phyloP scores from a whole-genome alignment of 64 coral and sea anemone genomes.

The Actinia equina region DNA sequence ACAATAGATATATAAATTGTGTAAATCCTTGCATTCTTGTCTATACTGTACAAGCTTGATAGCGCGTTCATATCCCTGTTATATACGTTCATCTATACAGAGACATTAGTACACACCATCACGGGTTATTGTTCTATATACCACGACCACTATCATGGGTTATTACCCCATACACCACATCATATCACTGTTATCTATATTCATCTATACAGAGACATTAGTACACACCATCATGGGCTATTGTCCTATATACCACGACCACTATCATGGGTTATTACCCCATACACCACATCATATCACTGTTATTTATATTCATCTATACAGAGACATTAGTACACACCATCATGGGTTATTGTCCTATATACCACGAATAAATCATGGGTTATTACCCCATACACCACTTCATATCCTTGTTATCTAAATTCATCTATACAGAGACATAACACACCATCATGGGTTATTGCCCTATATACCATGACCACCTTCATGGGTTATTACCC shows the following conservation, averaged over 20 bases:
- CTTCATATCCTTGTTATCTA: neutral
- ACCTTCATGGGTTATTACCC: too few relatives aligned
- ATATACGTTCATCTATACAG: neutral
- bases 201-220: neutral
- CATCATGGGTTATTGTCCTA: too few relatives aligned
- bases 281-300: neutral
- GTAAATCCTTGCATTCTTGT: neutral
- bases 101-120: neutral
- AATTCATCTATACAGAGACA: neutral
- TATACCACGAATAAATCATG: too few relatives aligned
- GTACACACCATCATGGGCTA: neutral
- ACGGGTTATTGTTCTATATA: too few relatives aligned
- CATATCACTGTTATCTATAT: neutral
- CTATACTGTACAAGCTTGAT: neutral
- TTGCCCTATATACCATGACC: too few relatives aligned
- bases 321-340: neutral
- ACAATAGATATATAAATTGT: neutral
- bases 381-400: too few relatives aligned
- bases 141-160: too few relatives aligned
- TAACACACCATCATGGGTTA: neutral
- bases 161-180: too few relatives aligned
- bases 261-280: too few relatives aligned
- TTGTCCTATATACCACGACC: too few relatives aligned
- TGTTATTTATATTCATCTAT: neutral
- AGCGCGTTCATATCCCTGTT: neutral